Conservation (phyloP, 2,888 invertebrate genomes). For the Camponotus fellah region DNA sequence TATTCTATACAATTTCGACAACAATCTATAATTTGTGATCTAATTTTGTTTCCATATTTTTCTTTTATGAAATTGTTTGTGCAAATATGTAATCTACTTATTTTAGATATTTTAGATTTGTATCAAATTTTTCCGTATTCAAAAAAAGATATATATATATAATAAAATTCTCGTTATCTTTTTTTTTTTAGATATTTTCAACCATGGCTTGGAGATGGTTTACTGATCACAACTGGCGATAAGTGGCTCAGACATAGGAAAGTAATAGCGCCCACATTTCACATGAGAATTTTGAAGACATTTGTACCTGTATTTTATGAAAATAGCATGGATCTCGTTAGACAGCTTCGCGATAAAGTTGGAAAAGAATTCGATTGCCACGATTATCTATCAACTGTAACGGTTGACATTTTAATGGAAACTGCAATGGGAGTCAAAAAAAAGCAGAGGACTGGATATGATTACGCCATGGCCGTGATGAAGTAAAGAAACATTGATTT, state of each 20-base stretch:
- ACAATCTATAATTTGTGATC: neutral
- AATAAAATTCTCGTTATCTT: neutral
- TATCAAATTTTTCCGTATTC: neutral
- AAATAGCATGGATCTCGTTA: slow-evolving; percentile 85
- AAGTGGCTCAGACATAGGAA: slow-evolving; percentile 87
- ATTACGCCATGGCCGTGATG: slow-evolving; percentile 88
- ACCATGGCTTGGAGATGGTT: slow-evolving; percentile 85
- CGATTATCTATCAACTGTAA: slow-evolving; percentile 86
- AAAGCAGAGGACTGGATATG: slow-evolving; percentile 86
- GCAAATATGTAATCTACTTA: neutral
- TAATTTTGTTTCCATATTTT: neutral
- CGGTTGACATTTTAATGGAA: slow-evolving; percentile 87
- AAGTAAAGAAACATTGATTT: slow-evolving; percentile 84
- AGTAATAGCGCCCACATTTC: slow-evolving; percentile 87
- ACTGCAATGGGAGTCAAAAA: slow-evolving; percentile 88
- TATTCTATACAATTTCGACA: neutral
- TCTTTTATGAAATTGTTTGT: neutral
- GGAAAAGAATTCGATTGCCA: slow-evolving; percentile 87
- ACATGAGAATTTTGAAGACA: slow-evolving; percentile 86
- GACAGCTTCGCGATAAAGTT: slow-evolving; percentile 83
- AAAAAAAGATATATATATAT: neutral
- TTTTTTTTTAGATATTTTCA: slow-evolving; percentile 79
- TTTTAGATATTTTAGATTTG: neutral
- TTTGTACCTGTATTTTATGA: slow-evolving; percentile 87
- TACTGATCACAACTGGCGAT: slow-evolving; percentile 85